A percentile compares a stretch with the other conserved stretches of the same genome.
phyloP scores from a whole-genome alignment of 2,113 vertebrate genomes.

The Ammodytes marinus region DNA sequence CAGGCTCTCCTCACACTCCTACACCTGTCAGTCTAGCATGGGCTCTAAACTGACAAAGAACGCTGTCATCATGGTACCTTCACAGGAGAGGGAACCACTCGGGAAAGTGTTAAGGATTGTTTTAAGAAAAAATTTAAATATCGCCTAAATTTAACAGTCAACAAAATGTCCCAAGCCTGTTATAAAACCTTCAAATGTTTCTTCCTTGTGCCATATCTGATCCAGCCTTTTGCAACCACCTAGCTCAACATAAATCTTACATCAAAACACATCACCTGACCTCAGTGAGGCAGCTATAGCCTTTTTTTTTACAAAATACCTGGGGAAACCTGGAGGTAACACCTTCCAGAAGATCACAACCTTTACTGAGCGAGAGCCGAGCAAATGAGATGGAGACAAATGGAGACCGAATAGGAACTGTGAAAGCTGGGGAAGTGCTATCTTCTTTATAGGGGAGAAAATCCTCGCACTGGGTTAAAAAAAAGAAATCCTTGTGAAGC shows the following conservation, averaged over 20 bases:
- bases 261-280: constrained; percentile 16
- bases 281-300: constrained; percentile 4
- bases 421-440: constrained; percentile 9
- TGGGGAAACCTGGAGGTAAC: background rate
- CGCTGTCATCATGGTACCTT: constrained; percentile 28
- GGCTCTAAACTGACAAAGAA: constrained; percentile 46
- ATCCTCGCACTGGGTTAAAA: constrained; percentile 29
- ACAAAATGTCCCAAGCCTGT: background rate
- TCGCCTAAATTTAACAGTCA: background rate
- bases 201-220: background rate
- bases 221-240: background rate
- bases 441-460: constrained; percentile 23
- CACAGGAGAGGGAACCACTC: constrained; percentile 45
- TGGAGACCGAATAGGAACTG: constrained; percentile 6
- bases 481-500: constrained; percentile 43
- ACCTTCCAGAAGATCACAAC: background rate
- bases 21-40: constrained; percentile 73
- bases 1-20: constrained; percentile 64
- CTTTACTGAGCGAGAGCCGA: background rate
- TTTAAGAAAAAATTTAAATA: constrained; percentile 12
- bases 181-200: constrained; percentile 4
- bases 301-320: constrained; percentile 7
- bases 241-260: background rate
- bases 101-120: constrained; percentile 28
- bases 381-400: constrained; percentile 8